A percentile compares a stretch with the other conserved stretches of the same genome.
These are phyloP conservation scores for Gryllus bimaculatus DNA, from an alignment of 1,140 invertebrate genomes.

Conservation along the genomic window DNA sequence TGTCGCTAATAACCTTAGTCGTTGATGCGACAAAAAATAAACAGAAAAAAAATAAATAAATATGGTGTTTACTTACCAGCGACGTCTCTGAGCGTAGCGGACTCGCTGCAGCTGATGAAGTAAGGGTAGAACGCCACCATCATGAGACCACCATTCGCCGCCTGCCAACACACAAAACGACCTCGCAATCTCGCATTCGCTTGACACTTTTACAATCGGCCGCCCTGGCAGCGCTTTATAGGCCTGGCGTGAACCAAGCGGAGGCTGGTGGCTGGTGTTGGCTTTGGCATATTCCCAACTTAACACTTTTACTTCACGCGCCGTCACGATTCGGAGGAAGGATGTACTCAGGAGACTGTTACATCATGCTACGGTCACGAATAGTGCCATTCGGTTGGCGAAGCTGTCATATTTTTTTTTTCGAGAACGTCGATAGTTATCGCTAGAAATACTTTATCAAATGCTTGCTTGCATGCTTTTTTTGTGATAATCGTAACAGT, in stretches of 20 bases:
- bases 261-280: not conserved
- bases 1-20: too few species aligned
- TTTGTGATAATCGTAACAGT: too few species aligned
- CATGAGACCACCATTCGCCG: constrained; percentile 71
- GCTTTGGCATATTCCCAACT: not conserved
- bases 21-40: too few species aligned
- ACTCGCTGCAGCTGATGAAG: constrained; percentile 70
- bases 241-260: not conserved
- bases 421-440: too few species aligned
- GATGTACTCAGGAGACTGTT: too few species aligned
- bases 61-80: constrained; percentile 49
- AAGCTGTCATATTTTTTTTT: too few species aligned
- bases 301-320: not conserved
- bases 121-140: constrained; percentile 84
- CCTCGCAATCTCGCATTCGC: not conserved
- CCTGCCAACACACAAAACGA: constrained; percentile 40
- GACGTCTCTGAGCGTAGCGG: constrained; percentile 62
- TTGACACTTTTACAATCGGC: not conserved
- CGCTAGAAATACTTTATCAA: too few species aligned
- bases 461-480: too few species aligned
- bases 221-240: not conserved
- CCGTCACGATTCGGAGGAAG: too few species aligned
- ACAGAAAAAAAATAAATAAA: too few species aligned
- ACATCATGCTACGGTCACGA: too few species aligned
- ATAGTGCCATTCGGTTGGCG: too few species aligned